A percentile compares a stretch with the other conserved stretches of the same genome.
phyloP scores from a whole-genome alignment of 2,113 vertebrate genomes.

The Chaetorhynchus papuensis region DNA sequence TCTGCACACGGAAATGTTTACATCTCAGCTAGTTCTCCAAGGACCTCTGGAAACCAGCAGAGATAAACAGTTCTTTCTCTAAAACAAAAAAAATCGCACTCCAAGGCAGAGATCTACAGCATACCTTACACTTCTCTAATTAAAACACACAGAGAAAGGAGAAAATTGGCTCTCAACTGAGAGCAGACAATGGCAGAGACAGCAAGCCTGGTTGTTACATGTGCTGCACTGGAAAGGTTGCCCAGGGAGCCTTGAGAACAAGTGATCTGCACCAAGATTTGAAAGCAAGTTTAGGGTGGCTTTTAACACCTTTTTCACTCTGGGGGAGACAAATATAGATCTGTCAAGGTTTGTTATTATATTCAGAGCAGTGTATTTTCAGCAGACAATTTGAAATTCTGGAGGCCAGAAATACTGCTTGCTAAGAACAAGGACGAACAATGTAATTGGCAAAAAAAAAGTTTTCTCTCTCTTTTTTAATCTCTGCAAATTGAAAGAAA shows the following conservation, averaged over 20 bases:
- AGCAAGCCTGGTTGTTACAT: rapidly evolving
- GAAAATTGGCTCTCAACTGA: background rate
- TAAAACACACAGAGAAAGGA: background rate
- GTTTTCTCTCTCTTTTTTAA: background rate
- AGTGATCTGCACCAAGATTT: background rate
- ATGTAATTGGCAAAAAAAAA: rapidly evolving
- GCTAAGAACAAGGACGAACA: background rate
- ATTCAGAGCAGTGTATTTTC: background rate
- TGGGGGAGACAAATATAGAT: background rate
- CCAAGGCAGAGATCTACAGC: background rate
- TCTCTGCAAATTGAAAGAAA: background rate
- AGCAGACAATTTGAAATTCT: background rate
- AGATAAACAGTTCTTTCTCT: background rate
- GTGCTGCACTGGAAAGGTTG: background rate
- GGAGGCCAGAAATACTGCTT: background rate
- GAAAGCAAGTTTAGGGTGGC: background rate
- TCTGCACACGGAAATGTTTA: background rate
- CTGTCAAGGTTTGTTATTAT: background rate
- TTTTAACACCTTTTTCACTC: background rate
- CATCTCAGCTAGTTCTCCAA: background rate
- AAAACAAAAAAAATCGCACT: background rate
- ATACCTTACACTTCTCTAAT: background rate
- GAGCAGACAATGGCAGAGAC: background rate
- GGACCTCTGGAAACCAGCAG: background rate
- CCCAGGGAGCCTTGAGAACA: background rate